phyloP scores from a whole-genome alignment of 1,140 invertebrate species.

The Bombus haemorrhoidalis region DNA sequence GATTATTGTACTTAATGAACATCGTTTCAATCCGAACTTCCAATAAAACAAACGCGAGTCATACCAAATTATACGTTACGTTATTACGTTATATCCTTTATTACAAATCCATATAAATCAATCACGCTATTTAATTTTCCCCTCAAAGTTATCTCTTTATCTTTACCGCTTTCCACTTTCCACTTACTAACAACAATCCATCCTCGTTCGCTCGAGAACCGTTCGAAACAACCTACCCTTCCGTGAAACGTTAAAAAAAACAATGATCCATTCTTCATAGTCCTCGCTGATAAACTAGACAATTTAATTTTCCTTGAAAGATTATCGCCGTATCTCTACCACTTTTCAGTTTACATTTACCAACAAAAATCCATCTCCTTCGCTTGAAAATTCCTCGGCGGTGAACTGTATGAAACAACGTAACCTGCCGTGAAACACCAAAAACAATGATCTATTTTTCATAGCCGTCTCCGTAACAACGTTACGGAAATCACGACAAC shows the following conservation, averaged over 20 bases:
- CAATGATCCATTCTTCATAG: background rate
- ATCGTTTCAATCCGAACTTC: background rate
- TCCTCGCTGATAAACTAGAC: background rate
- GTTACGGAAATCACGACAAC: conserved; percentile 13
- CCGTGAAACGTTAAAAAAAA: background rate
- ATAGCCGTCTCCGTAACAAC: background rate
- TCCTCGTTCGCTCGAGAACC: background rate
- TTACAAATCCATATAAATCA: background rate
- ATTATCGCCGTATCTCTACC: background rate
- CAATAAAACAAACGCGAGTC: background rate
- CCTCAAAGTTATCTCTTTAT: background rate
- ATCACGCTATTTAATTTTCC: background rate
- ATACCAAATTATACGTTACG: background rate
- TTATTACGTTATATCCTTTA: background rate
- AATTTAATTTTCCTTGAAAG: background rate
- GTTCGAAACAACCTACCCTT: too few species aligned
- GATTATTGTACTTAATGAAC: background rate
- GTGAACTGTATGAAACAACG: background rate
- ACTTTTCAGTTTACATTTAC: background rate
- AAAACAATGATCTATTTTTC: conserved; percentile 20
- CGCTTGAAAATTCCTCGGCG: background rate
- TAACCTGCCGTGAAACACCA: background rate
- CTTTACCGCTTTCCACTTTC: background rate
- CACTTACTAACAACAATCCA: background rate
- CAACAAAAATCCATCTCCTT: background rate